Evolutionary conservation across 2,888 invertebrate species (phyloP), one percentile per base, ranked within the genome.

Genomic region (Griposia aprilina): DNA sequence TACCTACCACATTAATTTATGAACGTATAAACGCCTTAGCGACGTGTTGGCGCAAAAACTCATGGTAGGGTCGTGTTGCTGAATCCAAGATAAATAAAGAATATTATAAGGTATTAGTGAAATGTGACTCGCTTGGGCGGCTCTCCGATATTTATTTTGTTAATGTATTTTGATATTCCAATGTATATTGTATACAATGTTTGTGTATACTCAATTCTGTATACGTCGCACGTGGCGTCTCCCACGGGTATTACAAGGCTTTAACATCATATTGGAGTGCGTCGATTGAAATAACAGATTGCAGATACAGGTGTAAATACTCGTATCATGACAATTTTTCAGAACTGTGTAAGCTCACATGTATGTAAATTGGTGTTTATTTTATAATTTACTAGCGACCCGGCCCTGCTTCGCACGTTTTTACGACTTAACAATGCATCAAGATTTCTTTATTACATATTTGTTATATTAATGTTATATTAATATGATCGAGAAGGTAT

Each of bases 91-190:
- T 89, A 87, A 85, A 86, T 85, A 87, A 81, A 82, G 82, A 83
- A 87, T 80, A 83, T 82, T 85, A 83, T 74, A 50, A 63, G 76
- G 74, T 72, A 84, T 87, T 82, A 81, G 78, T 72, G 83, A 84
- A 86, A 90, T 83, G 85, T 76, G 83, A 85, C 76, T 67, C 86
- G 74, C 45, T 76, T 68, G 70, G 45, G 72, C 67, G 71, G 11
- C n/a, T 26, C 60, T 76, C 57, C 65, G 74, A 83, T 88, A 87
- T 91, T 91, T 91, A 86, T 88, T 87, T 88, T 83, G 86, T 81
- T 90, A 90, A 90, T 90, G 89, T 87, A 82, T 78, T 78, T 80
- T 72, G 78, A 81, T 70, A 80, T 80, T 78, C 65, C 62, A 57
- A 73, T 60, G 63, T 81, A 65, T 75, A 83, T 74, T 81, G 81